These are phyloP conservation scores for Bombycilla garrulus DNA, from an alignment of 2,113 vertebrate species.

Conservation along the genomic window DNA sequence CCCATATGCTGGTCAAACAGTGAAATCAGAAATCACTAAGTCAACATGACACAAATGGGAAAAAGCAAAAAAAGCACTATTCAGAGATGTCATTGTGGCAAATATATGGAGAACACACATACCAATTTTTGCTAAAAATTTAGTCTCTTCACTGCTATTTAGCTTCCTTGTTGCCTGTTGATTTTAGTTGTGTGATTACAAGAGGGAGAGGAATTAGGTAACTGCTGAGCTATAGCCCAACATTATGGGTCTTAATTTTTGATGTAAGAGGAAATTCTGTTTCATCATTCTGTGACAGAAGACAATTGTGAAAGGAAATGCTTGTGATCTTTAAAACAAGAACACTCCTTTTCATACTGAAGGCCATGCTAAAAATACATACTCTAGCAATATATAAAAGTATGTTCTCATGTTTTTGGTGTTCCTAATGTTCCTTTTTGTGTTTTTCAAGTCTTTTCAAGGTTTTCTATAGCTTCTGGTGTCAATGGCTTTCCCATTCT, in stretches of 20 bases:
- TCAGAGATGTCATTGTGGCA: neutral
- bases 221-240: neutral
- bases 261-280: neutral
- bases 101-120: neutral
- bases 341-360: neutral
- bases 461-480: neutral
- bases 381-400: neutral
- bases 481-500: neutral
- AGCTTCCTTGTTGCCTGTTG: neutral
- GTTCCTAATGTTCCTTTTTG: neutral
- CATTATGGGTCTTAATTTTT: neutral
- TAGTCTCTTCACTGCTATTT: neutral
- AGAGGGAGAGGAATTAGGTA: neutral
- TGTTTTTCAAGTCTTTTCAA: neutral
- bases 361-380: neutral
- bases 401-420: neutral
- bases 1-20: rapidly evolving
- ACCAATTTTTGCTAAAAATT: neutral
- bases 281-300: neutral
- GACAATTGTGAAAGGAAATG: neutral
- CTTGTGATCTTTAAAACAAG: neutral
- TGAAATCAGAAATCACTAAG: neutral
- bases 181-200: neutral
- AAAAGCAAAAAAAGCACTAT: neutral
- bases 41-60: neutral